These are phyloP conservation scores for Lamprotornis superbus DNA, from an alignment of 2,113 vertebrate genomes.

Conservation along the genomic window DNA sequence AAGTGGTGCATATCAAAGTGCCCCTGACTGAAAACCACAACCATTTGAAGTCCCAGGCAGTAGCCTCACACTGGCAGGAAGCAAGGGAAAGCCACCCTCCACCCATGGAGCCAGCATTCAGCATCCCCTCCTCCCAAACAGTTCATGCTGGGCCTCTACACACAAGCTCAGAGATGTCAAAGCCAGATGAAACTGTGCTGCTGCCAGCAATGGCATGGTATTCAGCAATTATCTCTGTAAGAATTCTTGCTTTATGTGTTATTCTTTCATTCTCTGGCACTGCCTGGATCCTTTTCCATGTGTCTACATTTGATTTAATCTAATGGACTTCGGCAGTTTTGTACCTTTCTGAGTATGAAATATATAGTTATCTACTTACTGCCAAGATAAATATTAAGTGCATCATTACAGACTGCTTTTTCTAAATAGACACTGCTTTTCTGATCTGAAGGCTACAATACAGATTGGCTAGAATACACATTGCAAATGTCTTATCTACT, in stretches of 20 bases:
- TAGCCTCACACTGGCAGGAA: neutral
- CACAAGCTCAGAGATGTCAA: neutral
- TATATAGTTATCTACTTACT: neutral
- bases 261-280: neutral
- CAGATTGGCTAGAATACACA: neutral
- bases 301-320: neutral
- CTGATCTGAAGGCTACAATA: neutral
- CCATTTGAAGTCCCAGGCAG: neutral
- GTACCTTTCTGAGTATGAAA: neutral
- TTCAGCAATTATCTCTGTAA: neutral
- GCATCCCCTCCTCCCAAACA: neutral
- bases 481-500: neutral
- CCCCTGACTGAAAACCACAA: neutral
- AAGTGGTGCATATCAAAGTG: neutral
- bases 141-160: neutral
- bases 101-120: neutral
- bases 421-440: neutral
- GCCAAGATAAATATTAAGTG: conserved; percentile 2
- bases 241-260: neutral
- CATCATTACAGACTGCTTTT: neutral
- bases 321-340: neutral
- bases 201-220: neutral
- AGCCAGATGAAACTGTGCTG: neutral
- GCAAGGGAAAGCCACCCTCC: neutral
- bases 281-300: neutral